These are phyloP conservation scores for Dendrolimus kikuchii DNA, from an alignment of 1,140 invertebrate genomes.

Conservation along the genomic window DNA sequence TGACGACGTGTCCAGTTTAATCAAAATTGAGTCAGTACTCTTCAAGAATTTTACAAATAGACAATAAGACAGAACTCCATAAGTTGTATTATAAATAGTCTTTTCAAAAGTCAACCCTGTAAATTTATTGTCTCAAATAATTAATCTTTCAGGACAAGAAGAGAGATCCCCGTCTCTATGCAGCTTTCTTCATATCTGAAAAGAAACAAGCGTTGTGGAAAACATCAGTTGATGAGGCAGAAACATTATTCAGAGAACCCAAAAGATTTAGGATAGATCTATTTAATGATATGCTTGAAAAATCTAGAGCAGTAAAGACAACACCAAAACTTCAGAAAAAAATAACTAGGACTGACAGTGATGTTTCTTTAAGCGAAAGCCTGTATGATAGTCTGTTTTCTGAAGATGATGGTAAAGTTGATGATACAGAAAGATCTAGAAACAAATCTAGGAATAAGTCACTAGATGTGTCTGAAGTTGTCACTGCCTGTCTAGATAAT, in stretches of 20 bases:
- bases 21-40: no score
- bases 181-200: constrained; percentile 65
- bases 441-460: constrained; percentile 50
- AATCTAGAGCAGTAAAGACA: constrained; percentile 26
- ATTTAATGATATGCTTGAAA: constrained; percentile 52
- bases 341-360: constrained; percentile 46
- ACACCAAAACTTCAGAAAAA: constrained; percentile 41
- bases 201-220: constrained; percentile 74
- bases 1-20: no score
- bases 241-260: constrained; percentile 52
- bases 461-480: constrained; percentile 57
- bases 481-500: constrained; percentile 61
- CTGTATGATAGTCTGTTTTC: constrained; percentile 66
- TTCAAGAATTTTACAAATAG: no score
- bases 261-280: constrained; percentile 59
- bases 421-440: constrained; percentile 35
- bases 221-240: constrained; percentile 76
- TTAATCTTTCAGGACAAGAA: constrained; percentile 65
- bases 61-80: no score
- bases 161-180: constrained; percentile 65
- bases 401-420: constrained; percentile 54
- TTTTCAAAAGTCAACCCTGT: background rate
- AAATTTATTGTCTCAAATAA: constrained; percentile 6
- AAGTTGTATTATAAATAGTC: no score
- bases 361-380: constrained; percentile 64